Base-by-base conservation (phyloP, 2,888 invertebrate genomes). In the Amphimallon solstitiale region DNA sequence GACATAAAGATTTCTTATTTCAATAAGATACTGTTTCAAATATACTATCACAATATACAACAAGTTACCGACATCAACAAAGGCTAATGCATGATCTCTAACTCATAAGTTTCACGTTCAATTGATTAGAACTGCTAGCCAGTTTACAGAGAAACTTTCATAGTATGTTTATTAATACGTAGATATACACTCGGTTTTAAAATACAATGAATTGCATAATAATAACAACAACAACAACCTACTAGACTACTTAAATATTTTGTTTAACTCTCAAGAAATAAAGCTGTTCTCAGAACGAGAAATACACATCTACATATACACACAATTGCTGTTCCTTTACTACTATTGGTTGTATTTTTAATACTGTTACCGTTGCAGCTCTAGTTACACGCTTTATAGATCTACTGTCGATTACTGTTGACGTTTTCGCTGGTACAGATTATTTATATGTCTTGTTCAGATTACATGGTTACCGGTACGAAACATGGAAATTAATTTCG, bases 341-440 rank as follows among this genome's bases (percentile, higher is more conserved):
- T 35, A 52, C 35, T 52, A 15, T 9, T 17, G 9, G 29, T 9
- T 17, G 9, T 5, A 29, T 52, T 52, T 52, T 52, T 52, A 52
- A 52, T 35, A 52, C n/a, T 52, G 29, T 29, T 29, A 29, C 52
- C 35, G 35, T 52, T 52, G 52, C 35, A 52, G 12, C 35, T 52
- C 52, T 35, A 52, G 52, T 35, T 52, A 52, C 52, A 52, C 23
- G 52, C 52, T 52, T 52, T 52, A 52, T 29, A 52, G 52, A 52
- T 52, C 52, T 52, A 52, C 34, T 52, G 52, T 52, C 29, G 52
- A 52, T 52, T 52, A 35, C 29, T 52, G 52, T 21, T 19, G 37
- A 35, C 46, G 52, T 52, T 52, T 37, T n/a, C n/a, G 35, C 29
- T 52, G 37, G 35, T 35, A 35, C 52, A 35, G 34, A 29, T 52